Conservation (phyloP, 2,113 vertebrate species). For the Tor tambroides region DNA sequence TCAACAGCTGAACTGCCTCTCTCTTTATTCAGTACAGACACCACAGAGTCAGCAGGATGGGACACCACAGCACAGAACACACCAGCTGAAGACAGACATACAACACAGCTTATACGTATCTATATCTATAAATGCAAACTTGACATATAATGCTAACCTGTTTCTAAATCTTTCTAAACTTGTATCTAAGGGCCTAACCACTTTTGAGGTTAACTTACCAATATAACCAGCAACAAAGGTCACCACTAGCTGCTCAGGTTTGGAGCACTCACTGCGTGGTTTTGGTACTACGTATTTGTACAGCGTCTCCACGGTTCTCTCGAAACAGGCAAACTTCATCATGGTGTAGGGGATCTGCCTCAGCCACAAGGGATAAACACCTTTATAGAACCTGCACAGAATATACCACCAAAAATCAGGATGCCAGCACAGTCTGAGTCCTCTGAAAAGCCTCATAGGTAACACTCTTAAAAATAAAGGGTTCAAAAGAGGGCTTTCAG, state of each 20-base stretch:
- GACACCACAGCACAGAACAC: conserved; percentile 98
- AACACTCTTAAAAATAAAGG: too few relatives aligned
- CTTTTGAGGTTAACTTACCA: conserved; percentile 77
- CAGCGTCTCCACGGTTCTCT: conserved; percentile 91
- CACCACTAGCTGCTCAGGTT: conserved; percentile 90
- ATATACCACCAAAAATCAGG: neutral
- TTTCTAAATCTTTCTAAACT: neutral
- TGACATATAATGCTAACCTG: neutral
- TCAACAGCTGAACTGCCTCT: conserved; percentile 86
- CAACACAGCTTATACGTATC: neutral
- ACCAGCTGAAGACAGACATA: conserved; percentile 79
- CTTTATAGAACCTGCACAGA: conserved; percentile 91
- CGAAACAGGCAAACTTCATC: conserved; percentile 99
- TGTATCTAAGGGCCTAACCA: neutral
- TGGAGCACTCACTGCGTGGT: conserved; percentile 90
- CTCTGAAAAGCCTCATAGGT: too few relatives aligned
- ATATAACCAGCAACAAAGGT: conserved; percentile 96
- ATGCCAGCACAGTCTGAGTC: neutral
- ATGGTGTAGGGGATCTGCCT: conserved; percentile 99
- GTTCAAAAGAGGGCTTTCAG: too few relatives aligned
- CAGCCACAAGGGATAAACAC: conserved; percentile 97
- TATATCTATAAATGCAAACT: neutral
- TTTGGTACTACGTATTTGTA: conserved; percentile 94
- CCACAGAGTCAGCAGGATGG: conserved; percentile 95
- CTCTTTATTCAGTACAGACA: conserved; percentile 97